phyloP scores from a whole-genome alignment of 2,888 invertebrate genomes.

The Thecophora atra region DNA sequence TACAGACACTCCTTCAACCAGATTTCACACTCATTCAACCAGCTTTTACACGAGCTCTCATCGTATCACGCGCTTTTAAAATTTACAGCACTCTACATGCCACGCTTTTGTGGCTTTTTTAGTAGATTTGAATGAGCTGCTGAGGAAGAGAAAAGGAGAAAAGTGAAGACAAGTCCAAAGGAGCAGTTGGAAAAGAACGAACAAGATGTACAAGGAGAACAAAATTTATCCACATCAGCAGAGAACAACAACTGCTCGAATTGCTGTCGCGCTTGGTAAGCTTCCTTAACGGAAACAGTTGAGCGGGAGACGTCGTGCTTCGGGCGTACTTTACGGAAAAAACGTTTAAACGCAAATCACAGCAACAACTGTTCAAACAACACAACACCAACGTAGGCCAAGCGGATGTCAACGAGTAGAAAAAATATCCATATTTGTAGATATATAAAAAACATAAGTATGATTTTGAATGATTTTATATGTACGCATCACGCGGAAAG shows the following conservation, averaged over 20 bases:
- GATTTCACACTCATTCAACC: background rate
- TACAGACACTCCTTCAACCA: background rate
- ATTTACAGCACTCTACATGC: no score
- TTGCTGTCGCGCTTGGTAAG: background rate
- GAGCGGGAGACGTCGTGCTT: constrained; percentile 24
- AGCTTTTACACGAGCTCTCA: no score
- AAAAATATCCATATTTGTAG: background rate
- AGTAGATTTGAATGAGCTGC: no score
- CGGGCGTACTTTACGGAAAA: constrained; percentile 18
- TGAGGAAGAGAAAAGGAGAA: no score
- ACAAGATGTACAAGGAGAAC: background rate
- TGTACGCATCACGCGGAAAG: no score
- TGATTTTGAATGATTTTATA: no score
- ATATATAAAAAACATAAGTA: no score
- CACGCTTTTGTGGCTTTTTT: no score
- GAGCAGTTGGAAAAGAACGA: no score
- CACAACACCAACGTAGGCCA: background rate
- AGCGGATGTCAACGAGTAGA: background rate
- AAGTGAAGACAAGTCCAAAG: no score
- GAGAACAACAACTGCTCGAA: background rate
- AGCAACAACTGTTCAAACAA: background rate
- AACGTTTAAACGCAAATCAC: background rate
- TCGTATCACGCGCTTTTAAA: no score
- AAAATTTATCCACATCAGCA: background rate
- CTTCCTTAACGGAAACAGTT: constrained; percentile 25